phyloP scores from a whole-genome alignment of 2,113 vertebrate genomes.

The Mystacornis crossleyi region DNA sequence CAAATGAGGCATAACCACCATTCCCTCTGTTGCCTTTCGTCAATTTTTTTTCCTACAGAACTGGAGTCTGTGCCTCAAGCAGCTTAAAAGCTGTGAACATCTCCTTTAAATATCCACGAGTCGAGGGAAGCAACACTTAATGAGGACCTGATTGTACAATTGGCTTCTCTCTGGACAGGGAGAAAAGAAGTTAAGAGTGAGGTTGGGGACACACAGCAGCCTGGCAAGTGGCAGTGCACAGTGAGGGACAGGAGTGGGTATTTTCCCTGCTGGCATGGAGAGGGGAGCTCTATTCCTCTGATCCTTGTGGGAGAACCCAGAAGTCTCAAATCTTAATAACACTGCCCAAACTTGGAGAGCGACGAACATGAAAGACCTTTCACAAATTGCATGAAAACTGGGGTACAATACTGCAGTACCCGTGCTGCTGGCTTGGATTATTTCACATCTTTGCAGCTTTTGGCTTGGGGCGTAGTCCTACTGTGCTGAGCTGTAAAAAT shows the following conservation, averaged over 20 bases:
- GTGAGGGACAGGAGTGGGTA: fast-evolving
- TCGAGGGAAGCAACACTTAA: background rate
- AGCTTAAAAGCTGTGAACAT: background rate
- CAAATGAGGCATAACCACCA: background rate
- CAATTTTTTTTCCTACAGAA: background rate
- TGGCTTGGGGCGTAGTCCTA: background rate
- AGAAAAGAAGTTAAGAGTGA: background rate
- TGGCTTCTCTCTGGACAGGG: background rate
- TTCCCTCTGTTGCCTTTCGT: background rate
- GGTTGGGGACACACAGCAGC: too few relatives aligned
- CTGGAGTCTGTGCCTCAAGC: background rate
- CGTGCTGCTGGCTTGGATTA: background rate
- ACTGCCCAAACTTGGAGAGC: background rate
- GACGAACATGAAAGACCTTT: background rate
- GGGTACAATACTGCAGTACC: background rate
- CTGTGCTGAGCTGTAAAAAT: background rate
- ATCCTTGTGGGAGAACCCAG: background rate
- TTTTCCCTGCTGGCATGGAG: background rate
- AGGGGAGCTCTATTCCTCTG: fast-evolving
- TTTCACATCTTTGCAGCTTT: background rate
- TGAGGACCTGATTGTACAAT: background rate
- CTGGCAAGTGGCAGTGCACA: background rate
- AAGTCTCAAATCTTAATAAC: background rate
- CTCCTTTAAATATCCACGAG: background rate
- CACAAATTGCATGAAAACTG: background rate